Base-by-base conservation (phyloP, 2,797 vertebrate species). In the Phoxinus dragarum region DNA sequence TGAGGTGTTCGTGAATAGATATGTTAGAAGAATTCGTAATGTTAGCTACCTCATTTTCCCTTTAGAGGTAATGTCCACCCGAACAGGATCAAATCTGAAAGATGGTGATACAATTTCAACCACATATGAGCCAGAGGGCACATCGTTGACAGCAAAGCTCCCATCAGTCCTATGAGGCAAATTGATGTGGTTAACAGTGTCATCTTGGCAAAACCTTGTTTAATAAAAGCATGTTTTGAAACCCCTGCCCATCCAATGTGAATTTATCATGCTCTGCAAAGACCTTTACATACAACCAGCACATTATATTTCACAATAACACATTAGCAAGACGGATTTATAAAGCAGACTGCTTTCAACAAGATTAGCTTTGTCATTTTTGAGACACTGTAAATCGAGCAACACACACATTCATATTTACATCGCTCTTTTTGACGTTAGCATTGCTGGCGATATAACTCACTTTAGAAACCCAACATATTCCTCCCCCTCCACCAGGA, bases 21-120 rank as follows among this genome's bases (percentile, higher is more conserved):
- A 36, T 8, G 27, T 21, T 8, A 38, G 17, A 66, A 19, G 8
- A 59, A 52, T 27, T 34, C 38, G 0, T 1, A 14, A 21, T 42
- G 10, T 21, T 34, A 34, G 14, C 59, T 90, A 99, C 98, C 98
- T 98, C 97, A 99, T 99, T 96, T 99, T 99, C 42, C 98, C 98
- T 93, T 99, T 99, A 82, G 98, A 97, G 74, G 98, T 99, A 88
- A 99, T 99, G 91, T 99, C 98, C 31, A 99, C 98, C 92, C 98
- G 95, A 36, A 97, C 95, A 0, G 98, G 96, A 66, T 99, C 98
- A 93, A 99, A 99, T 91, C 95, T 97, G 86, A 96, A 97, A 64
- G 95, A 95, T 42, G 98, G 97, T 14, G 97, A 97, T 90, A 98
- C 90, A 81, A 99, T 91, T 93, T 99, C 98, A 69, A 99, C 96